Conservation (phyloP, 2,797 vertebrate species). For the Pangasius macronema region DNA sequence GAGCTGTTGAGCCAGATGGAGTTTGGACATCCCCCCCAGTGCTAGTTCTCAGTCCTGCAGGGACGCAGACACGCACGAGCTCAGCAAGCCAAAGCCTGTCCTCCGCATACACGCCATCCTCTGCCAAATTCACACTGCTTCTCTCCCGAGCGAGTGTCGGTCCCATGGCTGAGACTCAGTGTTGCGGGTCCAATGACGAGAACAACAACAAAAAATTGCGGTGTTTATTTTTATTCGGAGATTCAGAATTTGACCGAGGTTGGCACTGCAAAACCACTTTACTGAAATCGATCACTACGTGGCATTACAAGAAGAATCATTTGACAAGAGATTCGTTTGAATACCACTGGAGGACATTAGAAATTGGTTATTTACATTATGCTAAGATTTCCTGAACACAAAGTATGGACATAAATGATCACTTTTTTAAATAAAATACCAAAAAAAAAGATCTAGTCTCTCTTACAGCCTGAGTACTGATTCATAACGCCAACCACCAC, state of each 20-base stretch:
- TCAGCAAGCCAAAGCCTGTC: slow-evolving; percentile 60
- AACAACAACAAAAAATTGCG: no score
- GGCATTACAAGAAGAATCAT: neutral
- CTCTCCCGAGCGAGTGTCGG: no score
- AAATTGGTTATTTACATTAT: neutral
- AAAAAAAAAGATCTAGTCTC: neutral
- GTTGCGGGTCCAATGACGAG: no score
- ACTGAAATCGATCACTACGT: neutral
- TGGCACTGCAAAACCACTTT: neutral
- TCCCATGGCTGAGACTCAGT: no score
- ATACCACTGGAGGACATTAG: neutral
- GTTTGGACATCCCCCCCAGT: slow-evolving; percentile 58
- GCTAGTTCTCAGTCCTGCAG: slow-evolving; percentile 59
- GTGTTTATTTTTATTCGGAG: slow-evolving; percentile 39
- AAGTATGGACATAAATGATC: neutral
- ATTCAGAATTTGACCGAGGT: neutral
- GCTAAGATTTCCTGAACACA: neutral
- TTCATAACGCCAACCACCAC: neutral
- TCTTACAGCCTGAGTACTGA: neutral
- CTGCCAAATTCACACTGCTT: slow-evolving; percentile 70
- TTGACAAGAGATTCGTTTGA: neutral
- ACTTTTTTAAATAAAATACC: neutral
- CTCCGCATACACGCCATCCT: slow-evolving; percentile 56
- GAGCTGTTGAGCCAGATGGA: slow-evolving; percentile 57
- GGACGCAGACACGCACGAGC: slow-evolving; percentile 56